phyloP scores from a whole-genome alignment of 2,797 vertebrate species.

The Phataginus tricuspis region DNA sequence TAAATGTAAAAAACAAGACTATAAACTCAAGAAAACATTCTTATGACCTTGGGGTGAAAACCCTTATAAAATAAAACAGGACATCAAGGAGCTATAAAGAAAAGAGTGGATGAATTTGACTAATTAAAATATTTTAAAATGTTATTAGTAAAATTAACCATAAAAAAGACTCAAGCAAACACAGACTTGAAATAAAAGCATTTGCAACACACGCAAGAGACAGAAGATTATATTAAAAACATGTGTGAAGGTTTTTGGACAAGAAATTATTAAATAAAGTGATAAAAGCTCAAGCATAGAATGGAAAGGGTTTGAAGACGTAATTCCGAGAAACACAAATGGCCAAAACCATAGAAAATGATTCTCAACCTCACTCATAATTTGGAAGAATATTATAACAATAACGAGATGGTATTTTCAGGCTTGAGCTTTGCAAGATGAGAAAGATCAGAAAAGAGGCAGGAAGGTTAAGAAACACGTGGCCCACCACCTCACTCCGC shows the following conservation, averaged over 20 bases:
- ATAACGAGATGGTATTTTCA: not conserved
- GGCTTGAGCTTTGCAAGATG: conserved; percentile 38
- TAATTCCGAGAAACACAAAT: conserved; percentile 37
- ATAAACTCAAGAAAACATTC: conserved; percentile 32
- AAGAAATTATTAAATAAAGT: conserved; percentile 53
- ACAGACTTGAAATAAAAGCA: not conserved
- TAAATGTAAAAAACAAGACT: conserved; percentile 17
- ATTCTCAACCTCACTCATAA: not conserved
- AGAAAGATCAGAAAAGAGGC: not conserved
- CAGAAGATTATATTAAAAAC: conserved; percentile 27
- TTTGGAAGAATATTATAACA: not conserved
- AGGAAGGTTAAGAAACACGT: conserved; percentile 27
- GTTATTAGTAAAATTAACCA: conserved; percentile 21
- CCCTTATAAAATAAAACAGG: conserved; percentile 19
- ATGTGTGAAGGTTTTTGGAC: not conserved
- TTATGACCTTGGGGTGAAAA: not conserved
- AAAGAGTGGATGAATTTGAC: conserved; percentile 18
- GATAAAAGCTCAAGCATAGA: conserved; percentile 34
- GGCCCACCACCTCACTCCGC: not conserved
- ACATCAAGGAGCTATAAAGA: conserved; percentile 16
- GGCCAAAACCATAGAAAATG: conserved; percentile 25
- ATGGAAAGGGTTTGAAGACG: not conserved
- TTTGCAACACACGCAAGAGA: not conserved
- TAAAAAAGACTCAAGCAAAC: conserved; percentile 9
- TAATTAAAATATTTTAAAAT: conserved; percentile 18